phyloP scores from a whole-genome alignment of 2,888 invertebrate genomes.

The Minunthozetes semirufus region DNA sequence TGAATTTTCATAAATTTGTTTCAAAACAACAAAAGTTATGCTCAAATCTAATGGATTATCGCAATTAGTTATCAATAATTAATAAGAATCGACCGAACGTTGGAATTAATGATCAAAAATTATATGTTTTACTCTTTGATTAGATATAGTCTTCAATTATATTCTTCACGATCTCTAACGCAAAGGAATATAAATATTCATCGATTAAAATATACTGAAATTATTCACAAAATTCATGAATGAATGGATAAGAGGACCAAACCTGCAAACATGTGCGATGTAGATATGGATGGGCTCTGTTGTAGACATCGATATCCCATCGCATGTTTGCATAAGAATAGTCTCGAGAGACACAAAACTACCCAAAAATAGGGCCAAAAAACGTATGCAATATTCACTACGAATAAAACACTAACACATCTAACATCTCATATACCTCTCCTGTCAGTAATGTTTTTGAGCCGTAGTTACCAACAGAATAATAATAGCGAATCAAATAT shows the following conservation, averaged over 20 bases:
- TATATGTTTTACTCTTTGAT: background rate
- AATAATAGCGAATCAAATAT: background rate
- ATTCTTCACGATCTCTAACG: background rate
- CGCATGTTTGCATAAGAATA: constrained; percentile 27
- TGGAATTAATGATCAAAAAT: background rate
- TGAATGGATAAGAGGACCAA: constrained; percentile 6
- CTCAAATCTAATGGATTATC: background rate
- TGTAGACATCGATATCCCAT: background rate
- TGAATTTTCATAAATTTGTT: too few relatives aligned
- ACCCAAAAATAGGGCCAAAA: too few relatives aligned
- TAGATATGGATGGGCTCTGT: background rate
- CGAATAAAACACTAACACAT: background rate
- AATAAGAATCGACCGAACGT: background rate
- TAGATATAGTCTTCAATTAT: background rate
- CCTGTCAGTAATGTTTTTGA: background rate
- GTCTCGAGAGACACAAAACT: constrained; percentile 10
- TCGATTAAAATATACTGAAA: background rate
- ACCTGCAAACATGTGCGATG: background rate
- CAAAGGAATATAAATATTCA: background rate
- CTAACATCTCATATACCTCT: background rate
- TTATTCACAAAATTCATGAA: background rate
- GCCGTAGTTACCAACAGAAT: background rate
- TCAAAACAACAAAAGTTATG: too few relatives aligned
- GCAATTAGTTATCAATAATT: background rate
- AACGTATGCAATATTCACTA: background rate